Percentiles rank a stretch among this genome's conserved stretches.
phyloP scores from a whole-genome alignment of 2,888 invertebrate genomes.

The Plemyria rubiginata region DNA sequence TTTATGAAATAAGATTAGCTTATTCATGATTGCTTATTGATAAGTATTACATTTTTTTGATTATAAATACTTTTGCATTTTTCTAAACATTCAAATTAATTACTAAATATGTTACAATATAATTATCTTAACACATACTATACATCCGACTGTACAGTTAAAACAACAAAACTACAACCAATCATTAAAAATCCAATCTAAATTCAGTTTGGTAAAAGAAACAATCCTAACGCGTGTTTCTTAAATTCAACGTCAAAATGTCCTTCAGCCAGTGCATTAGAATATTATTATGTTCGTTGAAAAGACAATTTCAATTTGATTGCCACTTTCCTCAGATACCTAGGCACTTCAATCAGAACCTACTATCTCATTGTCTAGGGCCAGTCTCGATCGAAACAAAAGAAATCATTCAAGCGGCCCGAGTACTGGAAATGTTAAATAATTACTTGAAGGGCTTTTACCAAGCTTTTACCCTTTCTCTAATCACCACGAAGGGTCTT shows the following conservation, averaged over 20 bases:
- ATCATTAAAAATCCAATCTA: too few relatives aligned
- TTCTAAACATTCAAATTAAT: too few relatives aligned
- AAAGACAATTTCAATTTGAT: conserved; percentile 22
- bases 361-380: conserved; percentile 33
- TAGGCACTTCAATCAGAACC: conserved; percentile 24
- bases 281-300: conserved; percentile 7
- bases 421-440: conserved; percentile 73
- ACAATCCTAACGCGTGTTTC: too few relatives aligned
- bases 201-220: too few relatives aligned
- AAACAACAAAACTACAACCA: too few relatives aligned
- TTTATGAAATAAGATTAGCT: too few relatives aligned
- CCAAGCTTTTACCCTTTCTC: conserved; percentile 69
- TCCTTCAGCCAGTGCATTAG: background rate
- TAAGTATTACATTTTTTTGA: too few relatives aligned
- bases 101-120: too few relatives aligned
- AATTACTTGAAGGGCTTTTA: conserved; percentile 75
- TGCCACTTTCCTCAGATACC: conserved; percentile 12
- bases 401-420: conserved; percentile 55
- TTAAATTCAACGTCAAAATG: background rate
- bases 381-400: conserved; percentile 43
- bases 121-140: too few relatives aligned
- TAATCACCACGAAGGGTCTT: conserved; percentile 70
- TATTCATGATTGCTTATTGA: too few relatives aligned
- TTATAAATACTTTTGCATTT: too few relatives aligned
- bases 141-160: too few relatives aligned